Percentiles rank a stretch among this genome's conserved stretches.
Conservation (phyloP, 2,113 vertebrate species). For the Collichthys lucidus region DNA sequence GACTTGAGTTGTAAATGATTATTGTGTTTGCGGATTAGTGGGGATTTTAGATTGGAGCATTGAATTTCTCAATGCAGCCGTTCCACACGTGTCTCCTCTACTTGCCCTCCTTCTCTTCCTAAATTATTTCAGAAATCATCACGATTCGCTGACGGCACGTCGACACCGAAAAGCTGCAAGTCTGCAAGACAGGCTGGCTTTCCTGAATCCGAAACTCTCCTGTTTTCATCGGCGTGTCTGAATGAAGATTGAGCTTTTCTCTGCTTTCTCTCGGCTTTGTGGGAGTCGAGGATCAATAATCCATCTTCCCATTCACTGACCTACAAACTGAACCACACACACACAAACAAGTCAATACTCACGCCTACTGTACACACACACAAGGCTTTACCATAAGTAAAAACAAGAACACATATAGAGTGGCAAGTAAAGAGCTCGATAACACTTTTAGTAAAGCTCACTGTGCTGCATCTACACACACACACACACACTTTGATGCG, state of each 20-base stretch:
- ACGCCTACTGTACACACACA: not conserved
- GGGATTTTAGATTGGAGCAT: not conserved
- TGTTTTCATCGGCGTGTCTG: not conserved
- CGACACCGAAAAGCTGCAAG: not conserved
- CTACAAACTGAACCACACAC: slow-evolving; percentile 16
- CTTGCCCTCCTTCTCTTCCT: not conserved
- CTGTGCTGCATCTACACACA: not conserved
- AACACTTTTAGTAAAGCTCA: slow-evolving; percentile 3
- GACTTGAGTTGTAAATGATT: not conserved
- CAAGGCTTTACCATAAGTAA: not conserved
- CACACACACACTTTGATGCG: not conserved
- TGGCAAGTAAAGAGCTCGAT: not conserved
- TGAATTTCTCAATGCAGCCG: not conserved
- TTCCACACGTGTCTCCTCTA: not conserved
- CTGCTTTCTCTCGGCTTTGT: slow-evolving; percentile 1
- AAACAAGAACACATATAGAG: not conserved
- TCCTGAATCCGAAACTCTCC: not conserved
- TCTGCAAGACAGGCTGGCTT: not conserved
- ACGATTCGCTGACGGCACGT: not conserved
- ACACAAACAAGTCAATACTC: not conserved
- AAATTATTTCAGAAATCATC: not conserved
- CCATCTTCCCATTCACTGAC: slow-evolving; percentile 52
- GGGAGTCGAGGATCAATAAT: slow-evolving; percentile 52
- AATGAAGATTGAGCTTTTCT: slow-evolving; percentile 36
- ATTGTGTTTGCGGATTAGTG: not conserved